Percentiles rank a stretch among this genome's conserved stretches.
Conservation (phyloP, 2,888 invertebrate genomes). For the Megamerina dolium region DNA sequence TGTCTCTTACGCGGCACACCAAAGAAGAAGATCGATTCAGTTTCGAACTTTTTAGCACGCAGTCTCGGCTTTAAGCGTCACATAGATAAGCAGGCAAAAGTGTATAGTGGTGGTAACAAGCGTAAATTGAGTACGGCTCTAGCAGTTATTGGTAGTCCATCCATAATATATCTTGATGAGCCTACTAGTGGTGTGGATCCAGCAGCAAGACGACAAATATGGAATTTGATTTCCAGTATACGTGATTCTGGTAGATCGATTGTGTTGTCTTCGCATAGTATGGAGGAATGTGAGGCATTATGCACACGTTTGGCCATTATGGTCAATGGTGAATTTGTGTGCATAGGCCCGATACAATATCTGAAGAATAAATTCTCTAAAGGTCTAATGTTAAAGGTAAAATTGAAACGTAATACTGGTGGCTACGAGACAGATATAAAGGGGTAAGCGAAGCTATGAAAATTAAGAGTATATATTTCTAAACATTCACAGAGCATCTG, state of each 20-base stretch:
- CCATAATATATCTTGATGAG: constrained; percentile 64
- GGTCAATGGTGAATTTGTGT: constrained; percentile 72
- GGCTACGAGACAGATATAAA: not conserved
- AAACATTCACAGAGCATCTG: too few species aligned
- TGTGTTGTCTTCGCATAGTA: constrained; percentile 78
- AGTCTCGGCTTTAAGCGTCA: constrained; percentile 58
- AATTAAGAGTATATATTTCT: too few species aligned
- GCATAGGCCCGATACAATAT: constrained; percentile 69
- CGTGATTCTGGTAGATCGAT: constrained; percentile 68
- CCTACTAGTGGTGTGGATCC: constrained; percentile 57
- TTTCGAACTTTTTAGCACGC: constrained; percentile 46
- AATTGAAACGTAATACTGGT: constrained; percentile 40
- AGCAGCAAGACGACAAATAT: constrained; percentile 62
- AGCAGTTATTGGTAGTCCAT: constrained; percentile 63
- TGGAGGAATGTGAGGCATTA: constrained; percentile 80
- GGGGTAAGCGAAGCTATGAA: constrained; percentile 5
- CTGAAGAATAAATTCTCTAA: constrained; percentile 66
- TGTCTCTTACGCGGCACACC: constrained; percentile 60
- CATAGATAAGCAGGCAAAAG: constrained; percentile 56
- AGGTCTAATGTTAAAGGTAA: constrained; percentile 50
- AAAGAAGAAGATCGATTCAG: constrained; percentile 36
- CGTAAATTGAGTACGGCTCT: constrained; percentile 68
- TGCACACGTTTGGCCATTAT: constrained; percentile 76
- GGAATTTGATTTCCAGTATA: constrained; percentile 67
- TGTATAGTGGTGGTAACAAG: constrained; percentile 69